Percentiles rank a stretch among this genome's conserved stretches.
Conservation (phyloP, 2,797 vertebrate species). For the Karalla daura region DNA sequence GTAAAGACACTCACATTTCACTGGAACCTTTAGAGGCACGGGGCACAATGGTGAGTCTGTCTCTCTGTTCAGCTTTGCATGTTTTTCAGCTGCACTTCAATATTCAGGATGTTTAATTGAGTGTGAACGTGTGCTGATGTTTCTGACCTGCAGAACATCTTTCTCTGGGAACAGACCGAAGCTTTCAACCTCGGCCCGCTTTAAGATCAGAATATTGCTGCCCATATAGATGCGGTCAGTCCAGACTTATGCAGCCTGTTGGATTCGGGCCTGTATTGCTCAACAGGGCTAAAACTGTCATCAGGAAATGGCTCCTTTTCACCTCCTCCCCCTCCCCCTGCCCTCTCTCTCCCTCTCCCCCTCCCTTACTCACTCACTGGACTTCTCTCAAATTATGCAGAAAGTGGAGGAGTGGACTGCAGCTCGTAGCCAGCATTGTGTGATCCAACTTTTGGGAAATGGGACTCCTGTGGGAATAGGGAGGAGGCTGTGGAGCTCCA, state of each 20-base stretch:
- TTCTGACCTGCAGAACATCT: too few relatives aligned
- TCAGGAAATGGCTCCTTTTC: not conserved
- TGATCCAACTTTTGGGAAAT: slow-evolving; percentile 55
- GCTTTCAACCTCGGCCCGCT: too few relatives aligned
- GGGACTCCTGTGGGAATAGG: slow-evolving; percentile 44
- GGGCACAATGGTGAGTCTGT: too few relatives aligned
- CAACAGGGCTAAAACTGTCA: slow-evolving; percentile 6
- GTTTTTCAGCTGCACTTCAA: too few relatives aligned
- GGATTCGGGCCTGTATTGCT: slow-evolving; percentile 8
- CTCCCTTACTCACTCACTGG: not conserved
- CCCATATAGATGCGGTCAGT: too few relatives aligned
- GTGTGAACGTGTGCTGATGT: too few relatives aligned
- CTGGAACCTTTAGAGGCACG: too few relatives aligned
- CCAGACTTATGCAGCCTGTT: not conserved
- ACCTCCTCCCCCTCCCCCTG: not conserved
- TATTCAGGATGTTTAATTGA: too few relatives aligned
- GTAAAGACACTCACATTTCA: too few relatives aligned
- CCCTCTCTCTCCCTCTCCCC: not conserved
- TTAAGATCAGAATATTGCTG: too few relatives aligned
- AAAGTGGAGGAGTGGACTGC: slow-evolving; percentile 22
- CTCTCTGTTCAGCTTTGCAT: too few relatives aligned
- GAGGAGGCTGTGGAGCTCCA: slow-evolving; percentile 67
- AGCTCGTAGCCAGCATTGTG: slow-evolving; percentile 1
- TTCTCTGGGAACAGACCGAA: too few relatives aligned
- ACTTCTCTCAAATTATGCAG: not conserved